Conservation (phyloP, 2,888 invertebrate genomes). For the Mylabris sibirica region DNA sequence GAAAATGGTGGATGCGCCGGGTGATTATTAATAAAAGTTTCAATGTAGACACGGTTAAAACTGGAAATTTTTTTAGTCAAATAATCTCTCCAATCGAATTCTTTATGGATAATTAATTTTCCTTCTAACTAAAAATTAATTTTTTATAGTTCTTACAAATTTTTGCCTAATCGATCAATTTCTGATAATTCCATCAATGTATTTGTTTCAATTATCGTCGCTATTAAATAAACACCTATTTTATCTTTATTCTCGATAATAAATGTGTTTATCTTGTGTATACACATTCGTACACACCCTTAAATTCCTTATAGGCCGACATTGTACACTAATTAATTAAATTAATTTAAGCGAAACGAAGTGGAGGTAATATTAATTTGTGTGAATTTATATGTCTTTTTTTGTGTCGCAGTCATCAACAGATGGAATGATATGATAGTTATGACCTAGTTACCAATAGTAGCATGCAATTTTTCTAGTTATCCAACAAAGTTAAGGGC, state of each 20-base stretch:
- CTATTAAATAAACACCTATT: neutral
- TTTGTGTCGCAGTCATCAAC: too few relatives aligned
- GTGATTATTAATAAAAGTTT: neutral
- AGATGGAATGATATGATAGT: too few relatives aligned
- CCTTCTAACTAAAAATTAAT: too few relatives aligned
- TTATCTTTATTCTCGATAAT: slow-evolving; percentile 1
- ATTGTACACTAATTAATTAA: neutral
- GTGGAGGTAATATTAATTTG: neutral
- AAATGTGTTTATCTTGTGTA: neutral
- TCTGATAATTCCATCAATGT: neutral
- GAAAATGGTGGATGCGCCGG: slow-evolving; percentile 16
- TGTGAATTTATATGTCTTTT: too few relatives aligned
- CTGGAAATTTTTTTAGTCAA: too few relatives aligned
- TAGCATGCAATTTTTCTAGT: too few relatives aligned
- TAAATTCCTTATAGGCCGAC: neutral
- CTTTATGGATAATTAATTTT: too few relatives aligned
- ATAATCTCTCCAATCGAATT: too few relatives aligned
- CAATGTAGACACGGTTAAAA: too few relatives aligned
- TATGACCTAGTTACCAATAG: too few relatives aligned
- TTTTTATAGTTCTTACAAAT: too few relatives aligned
- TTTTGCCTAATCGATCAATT: neutral
- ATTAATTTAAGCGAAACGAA: neutral
- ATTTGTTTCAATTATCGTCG: neutral
- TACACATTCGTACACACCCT: neutral
- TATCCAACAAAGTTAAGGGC: too few relatives aligned